Evolutionary conservation across 2,113 vertebrate genomes (phyloP), one percentile per base, ranked within the genome.

Genomic region (Isurus oxyrinchus): DNA sequence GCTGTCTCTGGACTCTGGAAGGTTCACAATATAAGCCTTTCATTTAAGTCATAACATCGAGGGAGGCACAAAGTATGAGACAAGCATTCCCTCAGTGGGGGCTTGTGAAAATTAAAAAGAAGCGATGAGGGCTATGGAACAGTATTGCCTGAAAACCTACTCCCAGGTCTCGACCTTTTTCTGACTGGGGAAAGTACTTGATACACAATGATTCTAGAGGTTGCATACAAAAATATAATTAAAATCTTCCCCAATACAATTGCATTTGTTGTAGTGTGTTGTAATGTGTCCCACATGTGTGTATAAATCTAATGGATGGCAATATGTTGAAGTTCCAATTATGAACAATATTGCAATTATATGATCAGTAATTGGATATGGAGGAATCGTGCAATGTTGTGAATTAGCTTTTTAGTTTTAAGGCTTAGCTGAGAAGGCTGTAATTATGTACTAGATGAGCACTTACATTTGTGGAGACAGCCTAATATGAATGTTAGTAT

Each of bases 261-360:
- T 94, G 16, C 23, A 94, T 35, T 63, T 59, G 35, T 59, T 91
- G 53, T 14, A 35, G 27, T 14, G 53, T 57, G 35, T 63, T 63
- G 59, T n/a, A 94, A 95, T 72, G 66, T 95, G 49, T 95, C 49
- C 55, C 25, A 53, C 44, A 27, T 49, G 44, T 53, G 25, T 95
- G 40, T 44, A 55, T 35, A 14, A 5, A 95, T 95, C 44, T 55
- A 19, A 69, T 72, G 53, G 55, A 31, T 57, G 49, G 3, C 44
- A 90, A 90, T 23, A 14, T 49, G 66, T 72, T 53, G 23, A 49
- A 72, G 23, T 31, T 31, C 11, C 66, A 53, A 53, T 95, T 95
- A 95, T 72, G 94, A 95, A 53, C 63, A 69, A 95, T 69, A 95
- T 72, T 95, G 63, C 44, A 94, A 94, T 95, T 67, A 95, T 44